Evolutionary conservation across 2,113 vertebrate genomes (phyloP).

Genomic region (Pelusios castaneus): DNA sequence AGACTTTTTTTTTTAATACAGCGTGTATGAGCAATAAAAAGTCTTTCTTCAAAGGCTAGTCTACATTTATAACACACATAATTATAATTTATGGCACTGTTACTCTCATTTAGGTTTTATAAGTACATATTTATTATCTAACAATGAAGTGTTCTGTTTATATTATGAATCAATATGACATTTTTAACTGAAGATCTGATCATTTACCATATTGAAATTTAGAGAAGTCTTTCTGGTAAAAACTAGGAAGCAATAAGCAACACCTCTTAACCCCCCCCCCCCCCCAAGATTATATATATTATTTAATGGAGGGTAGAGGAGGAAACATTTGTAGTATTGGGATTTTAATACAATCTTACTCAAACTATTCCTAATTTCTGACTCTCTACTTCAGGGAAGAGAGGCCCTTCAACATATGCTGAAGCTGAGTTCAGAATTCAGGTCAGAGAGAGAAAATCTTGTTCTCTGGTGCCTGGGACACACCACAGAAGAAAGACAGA

Average conservation of each 20-base stretch:
- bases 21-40: background rate
- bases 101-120: slow-evolving; percentile 19
- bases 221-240: background rate
- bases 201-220: background rate
- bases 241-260: slow-evolving; percentile 15
- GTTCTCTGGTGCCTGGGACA: background rate
- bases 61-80: background rate
- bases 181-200: background rate
- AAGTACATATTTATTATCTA: background rate
- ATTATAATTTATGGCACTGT: slow-evolving; percentile 4
- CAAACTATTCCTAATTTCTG: background rate
- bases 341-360: slow-evolving; percentile 25
- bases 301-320: background rate
- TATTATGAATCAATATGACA: background rate
- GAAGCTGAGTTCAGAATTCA: slow-evolving; percentile 29
- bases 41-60: background rate
- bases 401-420: slow-evolving; percentile 29
- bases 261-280: background rate
- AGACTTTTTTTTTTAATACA: background rate
- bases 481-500: background rate
- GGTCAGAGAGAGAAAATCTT: background rate
- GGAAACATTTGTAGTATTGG: background rate
- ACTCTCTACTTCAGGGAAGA: background rate
- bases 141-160: background rate
- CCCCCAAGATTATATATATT: background rate